Evolutionary conservation across 2,888 invertebrate species (phyloP).

Genomic region (Diplolepis rosae): DNA sequence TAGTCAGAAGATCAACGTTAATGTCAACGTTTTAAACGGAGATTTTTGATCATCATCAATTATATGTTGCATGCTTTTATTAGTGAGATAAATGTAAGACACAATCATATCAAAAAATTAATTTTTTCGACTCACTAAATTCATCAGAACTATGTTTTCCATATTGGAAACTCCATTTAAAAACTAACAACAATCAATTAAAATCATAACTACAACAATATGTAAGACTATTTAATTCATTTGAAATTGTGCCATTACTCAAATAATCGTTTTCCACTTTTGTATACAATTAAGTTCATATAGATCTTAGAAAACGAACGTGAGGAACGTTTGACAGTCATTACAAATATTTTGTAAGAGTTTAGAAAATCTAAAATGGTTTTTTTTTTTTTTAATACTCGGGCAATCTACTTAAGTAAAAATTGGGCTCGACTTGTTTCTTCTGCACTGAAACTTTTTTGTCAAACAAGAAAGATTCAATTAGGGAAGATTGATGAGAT

Average conservation of each 20-base stretch:
- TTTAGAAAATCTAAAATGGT: background rate
- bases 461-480: background rate
- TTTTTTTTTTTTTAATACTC: background rate
- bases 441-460: background rate
- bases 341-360: constrained; percentile 4
- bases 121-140: background rate
- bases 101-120: background rate
- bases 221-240: constrained; percentile 3
- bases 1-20: constrained; percentile 54
- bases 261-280: background rate
- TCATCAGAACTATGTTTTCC: background rate
- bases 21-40: constrained; percentile 52
- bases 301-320: constrained; percentile 4
- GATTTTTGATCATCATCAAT: constrained; percentile 37
- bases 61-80: background rate
- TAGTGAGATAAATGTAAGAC: background rate
- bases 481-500: background rate
- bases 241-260: background rate
- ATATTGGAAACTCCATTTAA: constrained; percentile 11
- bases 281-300: background rate
- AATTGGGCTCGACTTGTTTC: no score
- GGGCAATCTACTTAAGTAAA: constrained; percentile 1
- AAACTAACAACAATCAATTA: background rate
- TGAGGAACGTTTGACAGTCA: constrained; percentile 27
- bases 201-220: background rate